Evolutionary conservation across 2,113 vertebrate genomes (phyloP), one percentile per base, ranked within the genome.

Genomic region (Callionymus lyra): DNA sequence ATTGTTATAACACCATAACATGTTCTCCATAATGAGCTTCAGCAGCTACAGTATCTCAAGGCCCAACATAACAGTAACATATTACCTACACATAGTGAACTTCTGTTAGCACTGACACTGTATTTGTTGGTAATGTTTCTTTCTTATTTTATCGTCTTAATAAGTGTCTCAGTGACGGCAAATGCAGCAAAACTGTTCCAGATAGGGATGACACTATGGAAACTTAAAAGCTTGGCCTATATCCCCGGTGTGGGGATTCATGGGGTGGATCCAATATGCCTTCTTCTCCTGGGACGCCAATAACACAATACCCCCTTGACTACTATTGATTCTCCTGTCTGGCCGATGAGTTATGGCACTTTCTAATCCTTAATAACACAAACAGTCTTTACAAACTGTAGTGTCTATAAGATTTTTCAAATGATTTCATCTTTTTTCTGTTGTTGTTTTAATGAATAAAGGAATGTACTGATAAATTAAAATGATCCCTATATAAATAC

Each of bases 281-380:
- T 63, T 63, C 59, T 66, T 80, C 77, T 78, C 77, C 70, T 47
- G 6, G 70, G 80, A 80, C 60, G 80, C 72, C 4, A 53, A 39
- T 37, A 63, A 69, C 68, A 78, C 72, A 80, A 79, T 70, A 60
- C 67, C 56, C 63, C 57, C 44, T 44, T 34, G 53, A 47, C 65
- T 34, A 44, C 54, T 56, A 73, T 63, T 73, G 68, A 70, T 61
- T 74, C 66, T 50, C 56, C 13, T 45, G 59, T 59, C 34, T 62
- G 48, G 56, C 53, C 49, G 66, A 61, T 71, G 63, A 79, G 70
- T 72, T 62, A 64, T 43, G 19, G 35, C 32, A 34, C 58, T 59
- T 47, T 31, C 48, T 51, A 47, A 66, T 61, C 53, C 44, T 12
- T 34, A 31, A 16, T 31, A 52, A 56, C 31, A 67, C 36, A 56